phyloP scores from a whole-genome alignment of 1,140 invertebrate genomes.

The Sarcophaga bullata region DNA sequence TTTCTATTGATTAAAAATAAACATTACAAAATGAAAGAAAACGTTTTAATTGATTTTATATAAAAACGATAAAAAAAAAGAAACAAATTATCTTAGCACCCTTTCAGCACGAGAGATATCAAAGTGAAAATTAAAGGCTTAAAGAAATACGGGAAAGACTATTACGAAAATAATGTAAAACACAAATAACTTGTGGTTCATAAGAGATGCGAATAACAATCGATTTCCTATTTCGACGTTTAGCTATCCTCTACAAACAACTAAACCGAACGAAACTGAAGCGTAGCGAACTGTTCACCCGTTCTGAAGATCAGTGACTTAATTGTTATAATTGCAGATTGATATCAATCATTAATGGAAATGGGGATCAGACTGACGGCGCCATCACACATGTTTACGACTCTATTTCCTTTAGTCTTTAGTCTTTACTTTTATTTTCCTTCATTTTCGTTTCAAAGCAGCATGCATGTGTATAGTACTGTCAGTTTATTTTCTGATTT shows the following conservation, averaged over 20 bases:
- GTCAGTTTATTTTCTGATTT: too few species aligned
- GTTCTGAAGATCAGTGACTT: conserved; percentile 35
- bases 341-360: conserved; percentile 32
- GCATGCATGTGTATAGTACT: too few species aligned
- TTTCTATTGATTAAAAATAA: neutral
- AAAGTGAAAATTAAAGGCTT: neutral
- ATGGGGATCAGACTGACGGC: neutral
- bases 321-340: conserved; percentile 37
- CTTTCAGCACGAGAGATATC: conserved; percentile 20
- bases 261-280: too few species aligned
- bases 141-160: neutral
- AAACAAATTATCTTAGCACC: conserved; percentile 32
- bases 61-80: neutral
- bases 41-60: neutral
- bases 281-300: neutral
- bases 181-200: conserved; percentile 27
- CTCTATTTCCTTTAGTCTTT: neutral
- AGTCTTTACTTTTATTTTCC: too few species aligned
- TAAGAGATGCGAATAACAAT: neutral
- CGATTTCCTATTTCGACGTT: neutral
- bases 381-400: conserved; percentile 31
- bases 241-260: neutral
- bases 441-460: too few species aligned
- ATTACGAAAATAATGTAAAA: neutral
- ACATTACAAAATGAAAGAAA: neutral